phyloP scores from a whole-genome alignment of 92 coral and sea anemone species.

The Palythoa caribaeorum region DNA sequence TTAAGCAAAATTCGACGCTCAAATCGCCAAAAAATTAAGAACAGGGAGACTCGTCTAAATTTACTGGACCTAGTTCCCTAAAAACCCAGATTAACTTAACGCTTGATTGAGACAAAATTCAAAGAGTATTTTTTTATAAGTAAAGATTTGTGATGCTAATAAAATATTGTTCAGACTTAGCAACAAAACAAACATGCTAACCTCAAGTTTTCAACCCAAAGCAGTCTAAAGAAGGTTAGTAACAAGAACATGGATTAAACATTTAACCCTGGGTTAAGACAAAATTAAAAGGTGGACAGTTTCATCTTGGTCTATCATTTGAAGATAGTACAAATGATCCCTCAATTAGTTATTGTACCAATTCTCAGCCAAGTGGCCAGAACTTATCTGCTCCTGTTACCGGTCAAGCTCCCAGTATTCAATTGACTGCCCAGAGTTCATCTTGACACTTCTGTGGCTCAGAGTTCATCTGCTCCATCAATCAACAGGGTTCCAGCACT shows the following conservation, averaged over 20 bases:
- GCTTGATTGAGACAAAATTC: too few species aligned
- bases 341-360: neutral
- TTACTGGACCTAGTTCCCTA: too few species aligned
- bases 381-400: neutral
- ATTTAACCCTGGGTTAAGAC: too few species aligned
- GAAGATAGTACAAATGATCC: neutral
- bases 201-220: neutral
- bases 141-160: too few species aligned
- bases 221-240: neutral
- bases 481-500: neutral
- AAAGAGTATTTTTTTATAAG: too few species aligned
- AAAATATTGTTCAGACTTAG: neutral
- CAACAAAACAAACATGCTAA: neutral
- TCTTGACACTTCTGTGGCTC: neutral
- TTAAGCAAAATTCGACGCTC: too few species aligned
- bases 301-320: neutral
- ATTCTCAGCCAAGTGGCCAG: constrained; percentile 9
- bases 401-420: too few species aligned
- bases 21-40: too few species aligned
- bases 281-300: neutral
- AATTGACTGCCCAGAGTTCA: neutral
- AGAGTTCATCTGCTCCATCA: neutral
- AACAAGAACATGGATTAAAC: too few species aligned
- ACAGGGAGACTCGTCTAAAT: too few species aligned
- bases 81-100: too few species aligned